phyloP scores from a whole-genome alignment of 1,140 invertebrate genomes.

The Sinella curviseta region DNA sequence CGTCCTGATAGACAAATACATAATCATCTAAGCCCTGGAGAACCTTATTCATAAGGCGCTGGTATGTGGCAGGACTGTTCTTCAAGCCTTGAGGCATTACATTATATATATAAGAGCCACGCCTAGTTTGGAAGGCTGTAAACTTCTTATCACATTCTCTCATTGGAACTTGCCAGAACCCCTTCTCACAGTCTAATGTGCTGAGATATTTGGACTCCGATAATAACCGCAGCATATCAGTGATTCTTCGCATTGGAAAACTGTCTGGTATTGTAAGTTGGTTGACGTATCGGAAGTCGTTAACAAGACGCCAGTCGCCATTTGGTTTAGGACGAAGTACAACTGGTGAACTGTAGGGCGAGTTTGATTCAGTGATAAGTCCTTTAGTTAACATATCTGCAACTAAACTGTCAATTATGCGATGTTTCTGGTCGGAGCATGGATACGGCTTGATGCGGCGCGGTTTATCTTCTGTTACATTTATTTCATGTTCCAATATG shows the following conservation, averaged over 20 bases:
- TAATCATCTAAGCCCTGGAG: slow-evolving; percentile 42
- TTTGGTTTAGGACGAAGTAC: slow-evolving; percentile 20
- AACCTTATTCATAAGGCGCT: slow-evolving; percentile 52
- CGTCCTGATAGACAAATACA: slow-evolving; percentile 55
- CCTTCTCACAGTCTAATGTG: slow-evolving; percentile 52
- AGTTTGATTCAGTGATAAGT: slow-evolving; percentile 19
- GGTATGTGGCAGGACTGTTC: slow-evolving; percentile 50
- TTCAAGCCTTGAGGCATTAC: slow-evolving; percentile 52
- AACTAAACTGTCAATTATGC: background rate
- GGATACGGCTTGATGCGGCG: slow-evolving; percentile 14
- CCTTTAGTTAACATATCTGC: slow-evolving; percentile 27
- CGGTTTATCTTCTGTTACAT: background rate
- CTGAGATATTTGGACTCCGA: slow-evolving; percentile 36
- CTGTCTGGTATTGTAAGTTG: slow-evolving; percentile 13
- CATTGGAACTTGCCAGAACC: slow-evolving; percentile 53
- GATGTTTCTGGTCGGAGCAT: background rate
- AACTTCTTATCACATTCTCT: slow-evolving; percentile 49
- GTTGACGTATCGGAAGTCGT: slow-evolving; percentile 34
- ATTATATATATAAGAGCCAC: slow-evolving; percentile 48
- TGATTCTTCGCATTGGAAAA: slow-evolving; percentile 31
- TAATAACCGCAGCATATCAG: slow-evolving; percentile 11
- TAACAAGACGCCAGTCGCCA: slow-evolving; percentile 24
- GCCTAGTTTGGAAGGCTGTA: slow-evolving; percentile 50
- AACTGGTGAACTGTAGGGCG: slow-evolving; percentile 27
- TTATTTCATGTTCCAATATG: background rate